Percentiles rank a stretch among this genome's conserved stretches.
Conservation (phyloP, 2,888 invertebrate genomes). For the Drosophila tanythrix region DNA sequence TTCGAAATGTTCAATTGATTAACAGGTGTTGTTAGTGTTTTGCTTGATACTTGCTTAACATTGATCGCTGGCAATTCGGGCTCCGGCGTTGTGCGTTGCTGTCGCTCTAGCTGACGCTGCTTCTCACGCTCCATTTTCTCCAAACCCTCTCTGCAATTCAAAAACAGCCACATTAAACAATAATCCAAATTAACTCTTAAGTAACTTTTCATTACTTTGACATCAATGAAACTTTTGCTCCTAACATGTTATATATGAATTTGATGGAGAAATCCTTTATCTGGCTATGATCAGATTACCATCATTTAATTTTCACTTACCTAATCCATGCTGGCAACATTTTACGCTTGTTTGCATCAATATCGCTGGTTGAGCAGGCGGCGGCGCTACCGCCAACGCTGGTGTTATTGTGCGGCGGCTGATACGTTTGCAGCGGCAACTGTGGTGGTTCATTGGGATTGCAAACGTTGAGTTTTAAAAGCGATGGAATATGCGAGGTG, state of each 20-base stretch:
- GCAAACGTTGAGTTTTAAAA: slow-evolving; percentile 78
- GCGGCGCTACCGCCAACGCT: slow-evolving; percentile 19
- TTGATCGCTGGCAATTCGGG: slow-evolving; percentile 39
- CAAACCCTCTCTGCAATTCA: slow-evolving; percentile 88
- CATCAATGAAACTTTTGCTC: too few relatives aligned
- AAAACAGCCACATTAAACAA: background rate
- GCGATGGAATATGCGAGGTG: slow-evolving; percentile 81
- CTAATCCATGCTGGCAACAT: slow-evolving; percentile 99
- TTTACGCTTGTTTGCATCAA: slow-evolving; percentile 94
- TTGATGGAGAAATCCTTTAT: background rate
- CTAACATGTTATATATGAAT: too few relatives aligned
- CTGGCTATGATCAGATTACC: background rate
- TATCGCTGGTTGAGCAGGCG: slow-evolving; percentile 71
- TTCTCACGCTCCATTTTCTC: slow-evolving; percentile 99
- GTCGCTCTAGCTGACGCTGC: slow-evolving; percentile 92
- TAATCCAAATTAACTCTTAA: background rate
- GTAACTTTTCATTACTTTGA: too few relatives aligned
- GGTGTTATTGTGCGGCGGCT: slow-evolving; percentile 28
- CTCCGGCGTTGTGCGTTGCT: slow-evolving; percentile 78
- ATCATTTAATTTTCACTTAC: slow-evolving; percentile 85
- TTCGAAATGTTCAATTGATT: slow-evolving; percentile 73
- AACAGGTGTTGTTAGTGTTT: slow-evolving; percentile 72
- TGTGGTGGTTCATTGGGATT: slow-evolving; percentile 75
- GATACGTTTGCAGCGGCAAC: slow-evolving; percentile 42
- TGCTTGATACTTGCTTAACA: slow-evolving; percentile 73